Evolutionary conservation across 2,797 vertebrate species (phyloP), one percentile per base, ranked within the genome.

Genomic region (Sebastiscus albofasciatus): DNA sequence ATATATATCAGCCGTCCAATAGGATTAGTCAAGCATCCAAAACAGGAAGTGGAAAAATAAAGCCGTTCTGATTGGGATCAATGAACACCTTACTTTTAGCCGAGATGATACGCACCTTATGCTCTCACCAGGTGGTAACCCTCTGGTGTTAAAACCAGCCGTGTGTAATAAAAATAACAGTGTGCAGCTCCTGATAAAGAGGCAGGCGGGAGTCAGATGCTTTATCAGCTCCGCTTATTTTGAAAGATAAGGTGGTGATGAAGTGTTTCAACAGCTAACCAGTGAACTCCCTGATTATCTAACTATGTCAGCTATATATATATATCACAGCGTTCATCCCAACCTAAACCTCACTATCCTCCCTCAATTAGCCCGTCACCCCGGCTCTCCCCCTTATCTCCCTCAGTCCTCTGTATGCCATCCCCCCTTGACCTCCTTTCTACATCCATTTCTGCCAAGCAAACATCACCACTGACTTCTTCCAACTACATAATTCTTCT

Each of bases 131-230:
- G 46, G 29, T 76, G 59, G 46, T 27, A 13, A 42, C 39, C 31
- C 36, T 70, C 2, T 22, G 33, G 20, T 49, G 75, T 33, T 70
- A 66, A 82, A 74, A 46, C 8, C 29, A 49, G 3, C 14, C 36
- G 5, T 31, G 59, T 46, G 14, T 79, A 68, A 75, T 56, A 13
- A 14, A 13, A 59, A 67, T 33, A 68, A 18, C 56, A 42, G 11
- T 33, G 46, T 60, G 81, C 29, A 55, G 75, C 55, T 61, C 68
- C 74, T 75, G 71, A 87, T 85, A 69, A 79, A 82, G 61, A 78
- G 58, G 20, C 42, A 42, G n/a, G 24, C 39, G 46, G 1, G 20
- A 80, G 24, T 77, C 29, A 18, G 8, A 62, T 52, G 56, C 34
- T 82, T 81, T 54, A 77, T 27, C 74, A 54, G 69, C 52, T 84